Conservation (phyloP, 2,113 vertebrate species). For the Azemiops feae region DNA sequence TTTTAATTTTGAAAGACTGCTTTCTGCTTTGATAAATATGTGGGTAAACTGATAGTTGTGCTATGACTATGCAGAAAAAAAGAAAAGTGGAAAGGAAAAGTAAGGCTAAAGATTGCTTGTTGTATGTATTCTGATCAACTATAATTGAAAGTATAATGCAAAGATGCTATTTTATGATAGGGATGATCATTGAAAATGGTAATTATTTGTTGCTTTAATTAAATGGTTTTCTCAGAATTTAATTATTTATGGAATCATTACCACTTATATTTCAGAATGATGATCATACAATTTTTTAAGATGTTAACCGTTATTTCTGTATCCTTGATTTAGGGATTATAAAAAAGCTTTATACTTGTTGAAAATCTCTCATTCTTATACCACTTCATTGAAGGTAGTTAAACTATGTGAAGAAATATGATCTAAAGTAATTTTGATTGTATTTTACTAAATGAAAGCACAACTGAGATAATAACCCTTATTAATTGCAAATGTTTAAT, state of each 20-base stretch:
- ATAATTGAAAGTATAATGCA: neutral
- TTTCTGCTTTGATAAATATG: neutral
- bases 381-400: neutral
- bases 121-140: neutral
- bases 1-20: neutral
- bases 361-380: neutral
- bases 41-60: neutral
- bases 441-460: constrained; percentile 19
- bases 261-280: neutral
- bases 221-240: neutral
- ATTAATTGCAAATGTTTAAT: constrained; percentile 49
- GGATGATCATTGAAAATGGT: neutral
- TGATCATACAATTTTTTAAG: neutral
- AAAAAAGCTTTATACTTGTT: neutral
- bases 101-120: neutral
- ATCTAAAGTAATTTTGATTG: constrained; percentile 22
- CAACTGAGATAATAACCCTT: constrained; percentile 42
- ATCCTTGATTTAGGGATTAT: neutral
- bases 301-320: neutral
- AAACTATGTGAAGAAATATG: constrained; percentile 13
- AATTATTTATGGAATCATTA: neutral
- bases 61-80: neutral
- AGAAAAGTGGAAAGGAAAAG: neutral
- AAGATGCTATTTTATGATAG: neutral
- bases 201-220: neutral